Evolutionary conservation across 2,797 vertebrate genomes (phyloP).

Genomic region (Emydoidea blandingii): DNA sequence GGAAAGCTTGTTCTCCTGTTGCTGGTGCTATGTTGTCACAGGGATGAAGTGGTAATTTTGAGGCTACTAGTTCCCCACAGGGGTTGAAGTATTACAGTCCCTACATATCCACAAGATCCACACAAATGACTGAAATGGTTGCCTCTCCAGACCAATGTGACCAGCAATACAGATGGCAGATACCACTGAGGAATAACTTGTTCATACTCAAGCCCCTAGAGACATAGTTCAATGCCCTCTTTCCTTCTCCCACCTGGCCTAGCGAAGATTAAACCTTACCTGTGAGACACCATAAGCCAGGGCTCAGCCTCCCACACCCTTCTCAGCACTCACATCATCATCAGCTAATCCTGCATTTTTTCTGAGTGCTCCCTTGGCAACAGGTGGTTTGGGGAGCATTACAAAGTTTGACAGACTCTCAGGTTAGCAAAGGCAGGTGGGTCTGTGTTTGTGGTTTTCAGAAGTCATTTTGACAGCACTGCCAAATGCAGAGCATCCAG

Average conservation of each 20-base stretch:
- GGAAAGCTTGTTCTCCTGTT: constrained; percentile 30
- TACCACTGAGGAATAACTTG: neutral
- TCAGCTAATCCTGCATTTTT: neutral
- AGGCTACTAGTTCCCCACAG: neutral
- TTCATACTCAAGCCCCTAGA: neutral
- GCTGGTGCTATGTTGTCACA: neutral
- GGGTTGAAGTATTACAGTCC: neutral
- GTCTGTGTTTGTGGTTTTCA: neutral
- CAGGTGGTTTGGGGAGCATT: neutral
- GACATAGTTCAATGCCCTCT: neutral
- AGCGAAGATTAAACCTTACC: neutral
- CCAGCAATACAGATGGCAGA: neutral
- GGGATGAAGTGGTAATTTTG: neutral
- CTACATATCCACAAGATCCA: neutral
- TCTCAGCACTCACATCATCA: neutral
- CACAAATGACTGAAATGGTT: neutral
- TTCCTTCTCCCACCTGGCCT: neutral
- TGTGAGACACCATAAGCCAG: neutral
- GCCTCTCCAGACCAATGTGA: neutral
- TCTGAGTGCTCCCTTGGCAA: neutral
- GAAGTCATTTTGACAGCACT: neutral
- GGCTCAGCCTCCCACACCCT: neutral
- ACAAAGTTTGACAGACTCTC: neutral
- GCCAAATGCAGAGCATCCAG: neutral
- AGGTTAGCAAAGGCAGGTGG: neutral